Conservation (phyloP, 2,113 vertebrate genomes). For the Colinus virginianus region DNA sequence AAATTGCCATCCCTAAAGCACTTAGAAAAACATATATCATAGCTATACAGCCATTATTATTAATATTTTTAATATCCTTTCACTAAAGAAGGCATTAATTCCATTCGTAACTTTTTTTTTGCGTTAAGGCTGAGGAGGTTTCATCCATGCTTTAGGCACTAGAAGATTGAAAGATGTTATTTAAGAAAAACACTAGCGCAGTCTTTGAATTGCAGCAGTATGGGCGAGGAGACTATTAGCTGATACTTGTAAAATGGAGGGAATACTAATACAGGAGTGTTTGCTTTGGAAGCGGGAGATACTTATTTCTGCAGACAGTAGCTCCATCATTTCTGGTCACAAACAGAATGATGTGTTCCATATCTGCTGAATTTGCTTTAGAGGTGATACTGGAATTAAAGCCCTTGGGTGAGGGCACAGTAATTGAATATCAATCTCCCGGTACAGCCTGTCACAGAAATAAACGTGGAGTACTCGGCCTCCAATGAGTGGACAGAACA, state of each 20-base stretch:
- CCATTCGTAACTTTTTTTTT: background rate
- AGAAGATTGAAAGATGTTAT: background rate
- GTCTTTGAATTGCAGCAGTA: constrained; percentile 31
- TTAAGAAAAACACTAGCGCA: background rate
- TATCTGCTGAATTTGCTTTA: constrained; percentile 61
- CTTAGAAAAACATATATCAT: background rate
- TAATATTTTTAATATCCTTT: background rate
- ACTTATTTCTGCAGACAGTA: constrained; percentile 48
- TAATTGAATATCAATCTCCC: constrained; percentile 49
- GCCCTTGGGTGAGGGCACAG: constrained; percentile 42
- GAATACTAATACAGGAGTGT: background rate
- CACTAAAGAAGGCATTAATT: constrained; percentile 14
- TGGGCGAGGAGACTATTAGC: constrained; percentile 5
- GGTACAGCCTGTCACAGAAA: constrained; percentile 50
- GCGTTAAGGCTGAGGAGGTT: constrained; percentile 22
- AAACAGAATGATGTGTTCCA: background rate
- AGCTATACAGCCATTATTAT: background rate
- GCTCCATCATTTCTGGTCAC: constrained; percentile 32
- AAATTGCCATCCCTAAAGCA: background rate
- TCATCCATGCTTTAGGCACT: background rate
- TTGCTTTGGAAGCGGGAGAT: constrained; percentile 43
- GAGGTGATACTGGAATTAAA: constrained; percentile 38
- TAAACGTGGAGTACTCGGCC: constrained; percentile 35
- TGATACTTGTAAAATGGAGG: constrained; percentile 17
- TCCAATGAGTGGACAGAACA: background rate